Evolutionary conservation across 2,113 vertebrate genomes (phyloP), one percentile per base, ranked within the genome.

Genomic region (Pithys albifrons): DNA sequence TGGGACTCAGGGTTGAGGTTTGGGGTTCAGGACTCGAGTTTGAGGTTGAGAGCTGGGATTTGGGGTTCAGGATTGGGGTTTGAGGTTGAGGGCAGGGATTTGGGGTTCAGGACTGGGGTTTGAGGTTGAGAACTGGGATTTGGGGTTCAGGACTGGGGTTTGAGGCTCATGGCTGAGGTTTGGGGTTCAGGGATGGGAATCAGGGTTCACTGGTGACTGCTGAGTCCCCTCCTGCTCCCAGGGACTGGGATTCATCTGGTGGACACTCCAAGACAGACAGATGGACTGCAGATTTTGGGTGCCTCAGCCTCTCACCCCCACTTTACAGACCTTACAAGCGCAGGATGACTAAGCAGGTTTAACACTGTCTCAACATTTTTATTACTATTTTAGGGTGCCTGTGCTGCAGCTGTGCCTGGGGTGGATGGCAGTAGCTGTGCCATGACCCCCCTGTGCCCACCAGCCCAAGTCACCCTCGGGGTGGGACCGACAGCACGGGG

Each of bases 401-500:
- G 4, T 54, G 61, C 49, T 12, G 20, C 54, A 46, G 65, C 73
- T 0, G 1, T 5, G 33, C 45, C 31, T 59, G 31, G 55, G 45
- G 35, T 28, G 4, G 15, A 31, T 64, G 73, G 39, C 0, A 1
- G 19, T 29, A 46, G n/a, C 52, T 5, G 3, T 43, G 51, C 51
- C 52, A 24, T 58, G 3, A 0, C 8, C 28, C 19, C 45, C 7
- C 25, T 4, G 11, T 43, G 39, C 9, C 0, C 1, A 19, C 16
- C 48, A 73, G 49, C 45, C 35, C 0, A 0, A n/a, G 39, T 19
- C 9, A 2, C 58, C 61, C 72, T 54, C 2, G 4, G 72, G 37
- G 29, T 0, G 6, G 86, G 67, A 27, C 23, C 10, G 2, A 58
- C 35, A 55, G 35, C 9, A 15, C 1, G 1, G 46, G 43, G 70